Conservation (phyloP, 2,113 vertebrate species). For the sheep (Ovis aries) region ARS-UI_Ramb_v3.0 NC_056067.1:35403001-35403500, state of each 20-base stretch:
- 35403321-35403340: conserved; percentile 48
- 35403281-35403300: conserved; percentile 7
- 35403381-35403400: background rate
- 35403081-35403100: background rate
- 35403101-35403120: background rate
- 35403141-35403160: conserved; percentile 36
- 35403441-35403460: conserved; percentile 44
- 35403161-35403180: background rate
- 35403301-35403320: conserved; percentile 47
- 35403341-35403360: background rate
- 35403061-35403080: conserved; percentile 7
- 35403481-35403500: background rate
- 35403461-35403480: background rate
- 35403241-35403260: conserved; percentile 51
- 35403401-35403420: background rate
- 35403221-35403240: background rate
- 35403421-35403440: background rate
- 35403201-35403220: background rate
- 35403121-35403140: conserved; percentile 34
- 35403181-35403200: background rate
- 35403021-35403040: background rate
- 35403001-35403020: background rate
- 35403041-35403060: background rate
- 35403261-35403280: conserved; percentile 41
- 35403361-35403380: background rate